Percentiles rank a stretch among this genome's conserved stretches.
Conservation (phyloP, 2,888 invertebrate genomes). For the Drosophila macrospina region DNA sequence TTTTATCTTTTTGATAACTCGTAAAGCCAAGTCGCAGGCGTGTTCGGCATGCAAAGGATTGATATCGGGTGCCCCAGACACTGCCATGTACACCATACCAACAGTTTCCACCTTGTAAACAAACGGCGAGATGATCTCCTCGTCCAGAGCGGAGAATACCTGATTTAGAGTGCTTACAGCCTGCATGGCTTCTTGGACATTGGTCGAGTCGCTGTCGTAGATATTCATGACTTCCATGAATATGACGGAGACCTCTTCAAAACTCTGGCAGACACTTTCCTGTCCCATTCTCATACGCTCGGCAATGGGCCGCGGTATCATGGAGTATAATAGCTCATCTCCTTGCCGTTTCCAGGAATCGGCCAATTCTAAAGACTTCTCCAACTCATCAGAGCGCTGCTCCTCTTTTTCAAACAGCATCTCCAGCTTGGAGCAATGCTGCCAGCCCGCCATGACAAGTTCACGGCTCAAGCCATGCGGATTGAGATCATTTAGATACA, state of each 20-base stretch:
- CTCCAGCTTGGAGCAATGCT: slow-evolving; percentile 92
- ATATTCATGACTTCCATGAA: slow-evolving; percentile 84
- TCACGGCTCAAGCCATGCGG: slow-evolving; percentile 93
- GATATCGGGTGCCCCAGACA: slow-evolving; percentile 94
- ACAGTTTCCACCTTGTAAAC: slow-evolving; percentile 98
- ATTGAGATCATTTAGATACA: slow-evolving; percentile 93
- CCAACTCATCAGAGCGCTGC: slow-evolving; percentile 91
- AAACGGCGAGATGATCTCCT: slow-evolving; percentile 92
- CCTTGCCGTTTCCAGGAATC: slow-evolving; percentile 95
- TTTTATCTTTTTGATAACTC: slow-evolving; percentile 90
- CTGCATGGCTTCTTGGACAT: slow-evolving; percentile 89
- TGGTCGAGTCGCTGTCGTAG: slow-evolving; percentile 80
- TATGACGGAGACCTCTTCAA: slow-evolving; percentile 85
- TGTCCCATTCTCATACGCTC: slow-evolving; percentile 91
- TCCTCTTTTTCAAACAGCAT: slow-evolving; percentile 94
- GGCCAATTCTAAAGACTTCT: slow-evolving; percentile 90
- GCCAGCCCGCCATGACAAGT: slow-evolving; percentile 93
- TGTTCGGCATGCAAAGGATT: slow-evolving; percentile 91
- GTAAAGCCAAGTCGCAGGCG: slow-evolving; percentile 92
- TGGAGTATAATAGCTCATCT: slow-evolving; percentile 94
- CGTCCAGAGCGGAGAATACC: slow-evolving; percentile 93
- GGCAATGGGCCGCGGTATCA: slow-evolving; percentile 95
- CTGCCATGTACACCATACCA: slow-evolving; percentile 96
- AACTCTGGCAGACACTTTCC: slow-evolving; percentile 92
- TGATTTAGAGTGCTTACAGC: slow-evolving; percentile 94